phyloP scores from a whole-genome alignment of 53 echinoderm and acorn worm genomes.

The Stichopus horrens region DNA sequence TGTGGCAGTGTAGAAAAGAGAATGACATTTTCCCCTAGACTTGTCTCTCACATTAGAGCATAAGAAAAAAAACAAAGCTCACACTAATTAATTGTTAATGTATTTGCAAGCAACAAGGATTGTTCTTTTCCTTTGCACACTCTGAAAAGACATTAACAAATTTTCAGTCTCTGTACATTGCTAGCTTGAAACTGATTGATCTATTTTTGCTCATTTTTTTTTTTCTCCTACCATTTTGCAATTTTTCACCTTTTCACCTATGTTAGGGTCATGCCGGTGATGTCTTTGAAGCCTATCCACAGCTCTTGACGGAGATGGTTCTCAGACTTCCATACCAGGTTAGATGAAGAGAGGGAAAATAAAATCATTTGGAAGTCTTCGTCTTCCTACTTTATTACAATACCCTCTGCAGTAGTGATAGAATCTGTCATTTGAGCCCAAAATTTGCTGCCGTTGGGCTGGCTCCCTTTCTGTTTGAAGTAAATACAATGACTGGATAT shows the following conservation, averaged over 20 bases:
- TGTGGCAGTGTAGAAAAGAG: too few species aligned
- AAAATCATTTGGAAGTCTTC: neutral
- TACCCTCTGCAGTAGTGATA: neutral
- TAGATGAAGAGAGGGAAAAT: neutral
- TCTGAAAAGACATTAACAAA: too few species aligned
- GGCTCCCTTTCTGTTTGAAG: too few species aligned
- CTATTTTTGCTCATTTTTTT: neutral
- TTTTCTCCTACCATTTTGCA: neutral
- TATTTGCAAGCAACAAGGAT: too few species aligned
- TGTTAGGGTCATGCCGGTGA: conserved; percentile 98
- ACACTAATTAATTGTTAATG: too few species aligned
- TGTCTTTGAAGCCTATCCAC: conserved; percentile 96
- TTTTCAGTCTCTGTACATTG: too few species aligned
- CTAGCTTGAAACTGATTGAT: too few species aligned
- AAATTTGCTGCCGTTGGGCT: neutral
- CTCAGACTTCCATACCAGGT: conserved; percentile 95
- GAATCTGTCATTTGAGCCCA: neutral
- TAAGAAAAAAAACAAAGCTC: too few species aligned
- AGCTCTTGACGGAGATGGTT: conserved; percentile 93
- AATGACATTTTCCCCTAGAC: too few species aligned
- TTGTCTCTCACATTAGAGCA: too few species aligned
- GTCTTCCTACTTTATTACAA: neutral
- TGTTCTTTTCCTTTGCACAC: too few species aligned
- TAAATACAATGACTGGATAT: too few species aligned
- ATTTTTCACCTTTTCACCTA: neutral